Evolutionary conservation across 1,140 invertebrate species (phyloP).

Genomic region (Drosophila sechellia): DNA sequence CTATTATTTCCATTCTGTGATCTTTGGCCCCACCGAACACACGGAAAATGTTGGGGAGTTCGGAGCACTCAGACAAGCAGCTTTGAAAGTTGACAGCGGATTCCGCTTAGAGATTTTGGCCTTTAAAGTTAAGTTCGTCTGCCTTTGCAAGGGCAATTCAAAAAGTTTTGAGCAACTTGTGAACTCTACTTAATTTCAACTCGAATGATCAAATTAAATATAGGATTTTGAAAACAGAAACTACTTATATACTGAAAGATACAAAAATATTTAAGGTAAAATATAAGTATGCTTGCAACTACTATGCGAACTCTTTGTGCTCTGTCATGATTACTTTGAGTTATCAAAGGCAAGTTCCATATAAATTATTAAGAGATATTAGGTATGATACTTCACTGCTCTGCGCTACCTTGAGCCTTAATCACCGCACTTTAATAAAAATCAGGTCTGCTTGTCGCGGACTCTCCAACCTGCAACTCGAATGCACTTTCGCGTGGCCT

Average conservation of each 20-base stretch:
- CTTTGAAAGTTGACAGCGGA: slow-evolving; percentile 16
- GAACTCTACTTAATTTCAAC: too few relatives aligned
- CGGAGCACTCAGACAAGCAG: slow-evolving; percentile 19
- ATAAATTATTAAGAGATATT: neutral
- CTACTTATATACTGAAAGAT: too few relatives aligned
- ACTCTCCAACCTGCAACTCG: slow-evolving; percentile 10
- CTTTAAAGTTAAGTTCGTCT: slow-evolving; percentile 4
- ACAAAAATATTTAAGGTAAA: too few relatives aligned
- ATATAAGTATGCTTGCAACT: too few relatives aligned
- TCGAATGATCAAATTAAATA: too few relatives aligned
- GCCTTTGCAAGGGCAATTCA: neutral
- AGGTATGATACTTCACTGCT: neutral
- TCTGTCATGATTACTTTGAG: neutral
- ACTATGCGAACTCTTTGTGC: neutral
- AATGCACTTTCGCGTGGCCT: slow-evolving; percentile 34
- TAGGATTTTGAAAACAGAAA: too few relatives aligned
- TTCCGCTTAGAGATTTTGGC: slow-evolving; percentile 7
- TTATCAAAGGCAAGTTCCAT: neutral
- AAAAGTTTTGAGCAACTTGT: too few relatives aligned
- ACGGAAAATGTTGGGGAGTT: slow-evolving; percentile 15
- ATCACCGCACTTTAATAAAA: slow-evolving; percentile 14
- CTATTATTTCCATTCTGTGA: slow-evolving; percentile 23
- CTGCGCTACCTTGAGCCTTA: neutral
- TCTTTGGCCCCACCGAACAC: slow-evolving; percentile 17
- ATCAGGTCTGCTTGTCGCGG: slow-evolving; percentile 11